Evolutionary conservation across 2,888 invertebrate species (phyloP).

Genomic region (Cactoblastis cactorum): DNA sequence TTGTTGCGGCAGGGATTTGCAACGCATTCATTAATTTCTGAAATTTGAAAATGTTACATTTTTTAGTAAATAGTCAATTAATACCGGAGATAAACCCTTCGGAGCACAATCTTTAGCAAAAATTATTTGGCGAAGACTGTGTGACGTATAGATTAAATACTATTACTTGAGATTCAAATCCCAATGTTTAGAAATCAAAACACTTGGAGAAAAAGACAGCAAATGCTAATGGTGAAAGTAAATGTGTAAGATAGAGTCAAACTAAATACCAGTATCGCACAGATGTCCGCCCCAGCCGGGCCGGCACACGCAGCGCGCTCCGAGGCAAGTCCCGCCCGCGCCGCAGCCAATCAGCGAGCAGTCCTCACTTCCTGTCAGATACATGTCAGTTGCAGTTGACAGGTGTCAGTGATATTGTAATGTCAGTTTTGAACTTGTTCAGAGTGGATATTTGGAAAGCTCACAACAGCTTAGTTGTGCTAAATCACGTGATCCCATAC

Average conservation of each 20-base stretch:
- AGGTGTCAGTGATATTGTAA: too few species aligned
- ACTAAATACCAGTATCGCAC: conserved; percentile 77
- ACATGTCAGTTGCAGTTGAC: too few species aligned
- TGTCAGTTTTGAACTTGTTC: too few species aligned
- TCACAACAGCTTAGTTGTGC: too few species aligned
- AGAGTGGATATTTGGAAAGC: too few species aligned
- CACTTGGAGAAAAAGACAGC: too few species aligned
- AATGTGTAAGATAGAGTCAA: conserved; percentile 5
- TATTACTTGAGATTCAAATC: too few species aligned
- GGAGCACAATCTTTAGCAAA: too few species aligned
- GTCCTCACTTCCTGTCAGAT: conserved; percentile 30
- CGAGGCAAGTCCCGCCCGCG: conserved; percentile 31
- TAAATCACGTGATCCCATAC: too few species aligned
- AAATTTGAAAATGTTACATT: conserved; percentile 10
- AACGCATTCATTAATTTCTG: conserved; percentile 89
- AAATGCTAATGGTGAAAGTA: conserved; percentile 15
- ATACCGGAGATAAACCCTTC: too few species aligned
- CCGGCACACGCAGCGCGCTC: conserved; percentile 65
- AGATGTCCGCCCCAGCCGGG: conserved; percentile 82
- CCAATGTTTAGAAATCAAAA: too few species aligned
- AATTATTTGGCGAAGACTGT: too few species aligned
- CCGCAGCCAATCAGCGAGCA: conserved; percentile 22
- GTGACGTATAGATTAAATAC: background rate
- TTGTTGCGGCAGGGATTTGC: conserved; percentile 86
- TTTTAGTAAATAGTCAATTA: background rate